phyloP scores from a whole-genome alignment of 2,888 invertebrate genomes.

The Drosophila buzzatii region DNA sequence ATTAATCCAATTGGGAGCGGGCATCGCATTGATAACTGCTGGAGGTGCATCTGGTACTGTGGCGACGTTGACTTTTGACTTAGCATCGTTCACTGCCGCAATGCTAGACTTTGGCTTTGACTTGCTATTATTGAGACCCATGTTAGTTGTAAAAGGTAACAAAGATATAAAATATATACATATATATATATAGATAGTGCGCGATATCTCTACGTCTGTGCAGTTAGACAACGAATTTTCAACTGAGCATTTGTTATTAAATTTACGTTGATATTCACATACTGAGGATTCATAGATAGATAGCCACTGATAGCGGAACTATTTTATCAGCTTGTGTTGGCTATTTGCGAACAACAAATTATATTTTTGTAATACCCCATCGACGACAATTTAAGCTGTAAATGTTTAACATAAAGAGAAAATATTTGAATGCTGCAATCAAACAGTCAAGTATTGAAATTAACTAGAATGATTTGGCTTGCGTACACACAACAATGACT shows the following conservation, averaged over 20 bases:
- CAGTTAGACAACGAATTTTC: slow-evolving; percentile 14
- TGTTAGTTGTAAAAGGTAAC: not conserved
- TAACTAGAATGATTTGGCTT: not conserved
- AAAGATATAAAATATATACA: not conserved
- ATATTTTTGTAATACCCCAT: not conserved
- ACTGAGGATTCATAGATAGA: slow-evolving; percentile 23
- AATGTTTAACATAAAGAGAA: not conserved
- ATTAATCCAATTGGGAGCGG: slow-evolving; percentile 65
- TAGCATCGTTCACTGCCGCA: slow-evolving; percentile 1
- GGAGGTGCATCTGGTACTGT: not conserved
- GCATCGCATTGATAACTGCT: not conserved
- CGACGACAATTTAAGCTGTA: not conserved
- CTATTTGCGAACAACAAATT: not conserved
- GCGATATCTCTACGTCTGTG: slow-evolving; percentile 8
- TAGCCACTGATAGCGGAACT: slow-evolving; percentile 34
- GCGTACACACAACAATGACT: not conserved
- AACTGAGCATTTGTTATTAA: slow-evolving; percentile 29
- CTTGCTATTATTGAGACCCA: slow-evolving; percentile 39
- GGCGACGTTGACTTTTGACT: not conserved
- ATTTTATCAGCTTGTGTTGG: slow-evolving; percentile 36
- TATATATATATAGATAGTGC: not conserved
- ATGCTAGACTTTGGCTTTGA: slow-evolving; percentile 10
- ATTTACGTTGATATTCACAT: slow-evolving; percentile 44
- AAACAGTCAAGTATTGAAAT: not conserved
- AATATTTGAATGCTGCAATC: not conserved